Conservation (phyloP, 1,140 invertebrate genomes). For the Drosophila tani region DNA sequence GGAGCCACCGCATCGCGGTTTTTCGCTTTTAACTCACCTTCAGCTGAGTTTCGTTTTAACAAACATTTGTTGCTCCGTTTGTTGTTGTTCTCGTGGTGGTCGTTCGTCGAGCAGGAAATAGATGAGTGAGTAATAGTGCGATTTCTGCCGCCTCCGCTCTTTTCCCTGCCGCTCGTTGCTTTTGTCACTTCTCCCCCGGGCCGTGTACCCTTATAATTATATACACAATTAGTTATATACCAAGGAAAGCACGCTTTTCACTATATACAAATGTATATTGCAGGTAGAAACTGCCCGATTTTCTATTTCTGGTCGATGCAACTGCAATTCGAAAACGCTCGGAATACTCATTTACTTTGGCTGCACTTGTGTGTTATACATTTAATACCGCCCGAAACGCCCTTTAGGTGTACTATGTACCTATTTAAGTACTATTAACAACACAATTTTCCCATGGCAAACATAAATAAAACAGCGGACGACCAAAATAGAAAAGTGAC, state of each 20-base stretch:
- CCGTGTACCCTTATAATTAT: conserved; percentile 12
- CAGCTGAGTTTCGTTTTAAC: conserved; percentile 55
- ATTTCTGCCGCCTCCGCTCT: conserved; percentile 6
- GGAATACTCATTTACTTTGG: conserved; percentile 1
- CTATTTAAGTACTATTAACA: conserved; percentile 28
- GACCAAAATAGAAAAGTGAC: conserved; percentile 40
- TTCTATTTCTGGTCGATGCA: conserved; percentile 21
- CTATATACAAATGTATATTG: conserved; percentile 9
- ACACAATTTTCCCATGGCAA: conserved; percentile 36
- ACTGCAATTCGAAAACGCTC: not conserved
- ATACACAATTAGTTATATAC: conserved; percentile 28
- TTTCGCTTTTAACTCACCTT: conserved; percentile 45
- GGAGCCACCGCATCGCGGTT: not conserved
- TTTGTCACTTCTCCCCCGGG: not conserved
- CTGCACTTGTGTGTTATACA: not conserved
- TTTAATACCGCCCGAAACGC: conserved; percentile 6
- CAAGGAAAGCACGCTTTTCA: conserved; percentile 9
- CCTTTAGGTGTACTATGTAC: conserved; percentile 11
- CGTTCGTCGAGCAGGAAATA: conserved; percentile 36
- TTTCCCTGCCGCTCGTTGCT: not conserved
- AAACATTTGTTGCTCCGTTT: conserved; percentile 75
- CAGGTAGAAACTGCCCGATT: conserved; percentile 27
- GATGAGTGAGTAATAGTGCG: conserved; percentile 36
- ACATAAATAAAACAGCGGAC: conserved; percentile 46
- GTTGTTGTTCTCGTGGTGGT: conserved; percentile 48